Base-by-base conservation (phyloP, 2,797 vertebrate genomes). In the Lagorchestes hirsutus region DNA sequence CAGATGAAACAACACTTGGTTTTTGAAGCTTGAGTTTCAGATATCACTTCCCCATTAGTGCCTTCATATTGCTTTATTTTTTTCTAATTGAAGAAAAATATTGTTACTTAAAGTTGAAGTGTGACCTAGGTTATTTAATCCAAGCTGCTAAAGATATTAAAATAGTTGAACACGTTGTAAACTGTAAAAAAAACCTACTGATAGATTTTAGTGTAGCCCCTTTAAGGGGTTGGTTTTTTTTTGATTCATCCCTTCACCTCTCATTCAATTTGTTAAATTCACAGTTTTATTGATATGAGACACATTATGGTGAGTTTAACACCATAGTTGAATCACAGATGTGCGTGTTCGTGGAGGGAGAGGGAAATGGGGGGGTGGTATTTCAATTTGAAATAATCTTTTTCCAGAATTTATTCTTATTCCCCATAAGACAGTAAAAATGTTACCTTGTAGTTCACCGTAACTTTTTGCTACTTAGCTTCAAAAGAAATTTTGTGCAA, bases 401-500 rank as follows among this genome's bases (percentile, higher is more conserved):
- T 52, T 95, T 58, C 31, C 56, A 55, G 55, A 92, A 2, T 62
- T 90, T 52, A 91, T 94, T 56, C 92, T 52, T 50, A 94, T 91
- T 52, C 94, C 90, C 92, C 93, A 57, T 57, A 46, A 94, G 59
- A 56, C 55, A 46, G 0, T 50, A 14, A 90, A 92, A 0, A 12
- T 74, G 54, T 90, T n/a, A 92, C n/a, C 93, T 91, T 90, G 95
- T 0, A 5, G 34, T 46, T 52, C 0, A 54, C 96, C 96, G 97
- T 95, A 97, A 92, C 40, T 55, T 94, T 0, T 0, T 90, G 95
- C 22, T 54, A 24, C 97, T 97, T 97, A 97, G 67, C 97, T 98
- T 93, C 82, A 82, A 92, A 93, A 94, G 96, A 94, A 94, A 96
- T 98, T 96, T 96, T 97, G 91, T 54, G 92, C 95, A 92, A 97